These are phyloP conservation scores for Carcina quercana DNA, from an alignment of 2,888 invertebrate species.

Conservation along the genomic window DNA sequence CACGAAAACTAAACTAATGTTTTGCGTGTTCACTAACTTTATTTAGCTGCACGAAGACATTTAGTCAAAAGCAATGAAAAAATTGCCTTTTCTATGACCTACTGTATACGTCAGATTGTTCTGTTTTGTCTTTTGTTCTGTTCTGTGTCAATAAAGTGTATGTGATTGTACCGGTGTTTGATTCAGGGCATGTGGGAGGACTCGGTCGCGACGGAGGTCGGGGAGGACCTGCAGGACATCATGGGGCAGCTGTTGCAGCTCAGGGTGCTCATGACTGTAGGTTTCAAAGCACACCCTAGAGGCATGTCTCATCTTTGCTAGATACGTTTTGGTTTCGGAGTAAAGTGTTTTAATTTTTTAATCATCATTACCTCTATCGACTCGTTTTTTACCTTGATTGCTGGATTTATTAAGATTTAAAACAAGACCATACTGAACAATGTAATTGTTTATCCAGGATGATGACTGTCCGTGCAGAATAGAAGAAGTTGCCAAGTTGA, in stretches of 20 bases:
- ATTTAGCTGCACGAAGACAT: too few relatives aligned
- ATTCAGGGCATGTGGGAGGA: slow-evolving; percentile 54
- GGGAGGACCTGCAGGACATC: slow-evolving; percentile 46
- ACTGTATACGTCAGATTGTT: not conserved
- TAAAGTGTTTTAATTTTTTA: too few relatives aligned
- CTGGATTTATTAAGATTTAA: too few relatives aligned
- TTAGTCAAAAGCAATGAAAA: too few relatives aligned
- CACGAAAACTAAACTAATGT: not conserved
- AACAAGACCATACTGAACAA: too few relatives aligned
- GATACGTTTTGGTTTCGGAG: too few relatives aligned
- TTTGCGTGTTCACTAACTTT: slow-evolving; percentile 16
- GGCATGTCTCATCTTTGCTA: too few relatives aligned
- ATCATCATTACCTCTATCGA: too few relatives aligned
- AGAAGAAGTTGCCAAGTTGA: slow-evolving; percentile 39
- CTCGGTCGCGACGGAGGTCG: slow-evolving; percentile 27
- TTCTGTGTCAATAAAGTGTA: not conserved
- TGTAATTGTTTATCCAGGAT: too few relatives aligned
- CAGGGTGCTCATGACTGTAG: slow-evolving; percentile 41
- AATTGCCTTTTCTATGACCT: too few relatives aligned
- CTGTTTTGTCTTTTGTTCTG: not conserved
- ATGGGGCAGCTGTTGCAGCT: slow-evolving; percentile 40
- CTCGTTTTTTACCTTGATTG: too few relatives aligned
- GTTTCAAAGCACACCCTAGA: too few relatives aligned
- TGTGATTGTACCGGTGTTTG: slow-evolving; percentile 6
- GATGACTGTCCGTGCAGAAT: slow-evolving; percentile 44